These are phyloP conservation scores for Oostethus manadensis DNA, from an alignment of 2,113 vertebrate species.

Conservation along the genomic window DNA sequence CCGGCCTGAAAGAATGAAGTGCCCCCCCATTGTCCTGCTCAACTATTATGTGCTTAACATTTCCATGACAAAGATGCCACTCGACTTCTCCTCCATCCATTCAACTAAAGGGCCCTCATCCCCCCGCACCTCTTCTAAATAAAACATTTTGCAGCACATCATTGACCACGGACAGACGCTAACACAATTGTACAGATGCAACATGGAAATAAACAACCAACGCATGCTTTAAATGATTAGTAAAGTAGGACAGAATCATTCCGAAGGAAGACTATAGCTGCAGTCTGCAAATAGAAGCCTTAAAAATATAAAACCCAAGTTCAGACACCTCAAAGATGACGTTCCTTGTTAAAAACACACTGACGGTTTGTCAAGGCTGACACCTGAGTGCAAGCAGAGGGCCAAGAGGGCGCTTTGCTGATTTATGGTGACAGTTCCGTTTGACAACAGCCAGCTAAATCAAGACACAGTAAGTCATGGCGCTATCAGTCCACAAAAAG, in stretches of 20 bases:
- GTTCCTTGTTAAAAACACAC: background rate
- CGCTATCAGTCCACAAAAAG: slow-evolving; percentile 30
- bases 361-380: slow-evolving; percentile 2
- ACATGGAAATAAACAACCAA: background rate
- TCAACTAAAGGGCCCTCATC: slow-evolving; percentile 90
- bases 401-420: slow-evolving; percentile 47
- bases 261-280: background rate
- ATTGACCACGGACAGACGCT: slow-evolving; percentile 74
- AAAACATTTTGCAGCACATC: slow-evolving; percentile 98
- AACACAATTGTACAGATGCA: background rate
- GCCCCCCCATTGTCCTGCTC: slow-evolving; percentile 90
- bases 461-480: slow-evolving; percentile 61
- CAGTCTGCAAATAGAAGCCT: background rate
- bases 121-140: slow-evolving; percentile 79
- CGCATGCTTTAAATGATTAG: background rate
- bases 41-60: slow-evolving; percentile 99
- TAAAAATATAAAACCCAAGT: too few species aligned
- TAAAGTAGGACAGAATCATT: background rate
- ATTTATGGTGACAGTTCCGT: slow-evolving; percentile 84
- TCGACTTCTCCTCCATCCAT: slow-evolving; percentile 99
- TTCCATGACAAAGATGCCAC: slow-evolving; percentile 99
- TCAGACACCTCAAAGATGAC: background rate
- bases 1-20: slow-evolving; percentile 98
- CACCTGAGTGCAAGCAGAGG: background rate
- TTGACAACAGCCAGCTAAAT: slow-evolving; percentile 81